These are phyloP conservation scores for Onychostoma macrolepis DNA, from an alignment of 2,113 vertebrate species.

Conservation along the genomic window DNA sequence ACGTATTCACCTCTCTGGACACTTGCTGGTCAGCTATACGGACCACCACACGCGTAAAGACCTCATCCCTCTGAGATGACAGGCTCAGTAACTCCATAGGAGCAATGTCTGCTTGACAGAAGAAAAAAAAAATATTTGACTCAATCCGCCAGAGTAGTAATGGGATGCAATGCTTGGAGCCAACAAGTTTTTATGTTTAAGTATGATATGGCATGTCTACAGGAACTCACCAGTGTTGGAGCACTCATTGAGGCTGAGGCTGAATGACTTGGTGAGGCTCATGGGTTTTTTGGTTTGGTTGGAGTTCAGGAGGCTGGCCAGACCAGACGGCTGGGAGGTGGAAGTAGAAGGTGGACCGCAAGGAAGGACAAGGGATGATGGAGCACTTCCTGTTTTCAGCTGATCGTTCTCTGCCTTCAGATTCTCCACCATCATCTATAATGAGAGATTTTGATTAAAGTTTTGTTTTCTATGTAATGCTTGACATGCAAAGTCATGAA, in stretches of 20 bases:
- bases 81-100: constrained; percentile 79
- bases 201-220: background rate
- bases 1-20: constrained; percentile 83
- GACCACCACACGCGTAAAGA: constrained; percentile 82
- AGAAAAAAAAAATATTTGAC: background rate
- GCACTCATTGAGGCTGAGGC: constrained; percentile 78
- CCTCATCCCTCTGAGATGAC: constrained; percentile 80
- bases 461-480: background rate
- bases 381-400: constrained; percentile 84
- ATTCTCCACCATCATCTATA: constrained; percentile 89
- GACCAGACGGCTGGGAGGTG: constrained; percentile 77
- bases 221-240: constrained; percentile 79
- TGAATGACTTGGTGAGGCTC: constrained; percentile 88
- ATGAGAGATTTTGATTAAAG: background rate
- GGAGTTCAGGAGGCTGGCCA: constrained; percentile 77
- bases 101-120: constrained; percentile 78
- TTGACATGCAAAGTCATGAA: background rate
- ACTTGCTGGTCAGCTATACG: constrained; percentile 81
- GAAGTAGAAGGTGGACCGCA: constrained; percentile 73
- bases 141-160: background rate
- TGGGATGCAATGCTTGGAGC: background rate
- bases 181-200: background rate
- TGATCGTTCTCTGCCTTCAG: constrained; percentile 93
- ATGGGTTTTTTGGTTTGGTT: constrained; percentile 85
- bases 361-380: constrained; percentile 63